These are phyloP conservation scores for Alosa sapidissima DNA, from an alignment of 2,797 vertebrate genomes.

Conservation along the genomic window DNA sequence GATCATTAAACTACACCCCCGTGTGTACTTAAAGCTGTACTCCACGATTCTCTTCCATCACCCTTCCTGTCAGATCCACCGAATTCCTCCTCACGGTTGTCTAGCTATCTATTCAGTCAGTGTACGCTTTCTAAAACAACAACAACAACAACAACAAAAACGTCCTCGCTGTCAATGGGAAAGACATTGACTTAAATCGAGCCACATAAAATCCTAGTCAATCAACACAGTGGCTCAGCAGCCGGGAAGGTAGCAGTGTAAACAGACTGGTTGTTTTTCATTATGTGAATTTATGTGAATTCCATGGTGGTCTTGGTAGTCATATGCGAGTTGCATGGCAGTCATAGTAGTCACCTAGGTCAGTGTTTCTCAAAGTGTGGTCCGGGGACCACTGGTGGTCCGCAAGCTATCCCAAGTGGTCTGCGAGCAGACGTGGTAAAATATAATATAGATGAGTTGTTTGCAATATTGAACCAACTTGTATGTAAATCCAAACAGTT, in stretches of 20 bases:
- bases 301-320: too few relatives aligned
- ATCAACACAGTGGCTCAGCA: conserved; percentile 4
- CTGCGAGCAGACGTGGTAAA: too few relatives aligned
- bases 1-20: not conserved
- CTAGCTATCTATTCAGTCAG: not conserved
- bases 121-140: not conserved
- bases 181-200: not conserved
- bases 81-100: not conserved
- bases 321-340: too few relatives aligned
- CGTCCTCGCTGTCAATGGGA: not conserved
- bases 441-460: too few relatives aligned
- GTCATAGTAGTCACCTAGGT: not conserved
- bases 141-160: not conserved
- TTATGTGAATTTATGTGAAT: too few relatives aligned
- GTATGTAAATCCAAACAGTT: too few relatives aligned
- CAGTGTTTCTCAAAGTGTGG: too few relatives aligned
- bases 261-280: not conserved
- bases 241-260: not conserved
- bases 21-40: not conserved
- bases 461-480: too few relatives aligned
- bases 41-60: not conserved
- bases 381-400: too few relatives aligned
- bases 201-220: not conserved
- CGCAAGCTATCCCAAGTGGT: too few relatives aligned
- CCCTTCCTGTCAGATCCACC: too few relatives aligned